These are phyloP conservation scores for Branchipolynoe longqiensis DNA, from an alignment of 2,888 invertebrate genomes.

Conservation along the genomic window DNA sequence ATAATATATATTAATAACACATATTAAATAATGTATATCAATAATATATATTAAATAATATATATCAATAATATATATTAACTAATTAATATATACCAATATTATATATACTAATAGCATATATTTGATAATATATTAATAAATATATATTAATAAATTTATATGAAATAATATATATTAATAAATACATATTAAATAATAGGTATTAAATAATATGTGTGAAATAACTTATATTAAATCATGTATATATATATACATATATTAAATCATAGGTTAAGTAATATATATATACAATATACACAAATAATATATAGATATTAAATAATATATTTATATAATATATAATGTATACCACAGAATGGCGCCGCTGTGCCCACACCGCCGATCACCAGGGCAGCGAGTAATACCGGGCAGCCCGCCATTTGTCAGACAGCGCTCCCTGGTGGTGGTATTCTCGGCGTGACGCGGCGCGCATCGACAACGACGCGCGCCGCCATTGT, in stretches of 20 bases:
- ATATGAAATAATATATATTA: background rate
- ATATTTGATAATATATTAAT: background rate
- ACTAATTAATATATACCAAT: background rate
- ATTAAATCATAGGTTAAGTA: no score
- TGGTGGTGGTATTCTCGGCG: background rate
- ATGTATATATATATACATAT: no score
- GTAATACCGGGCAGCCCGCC: background rate
- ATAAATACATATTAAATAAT: background rate
- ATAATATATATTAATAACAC: no score
- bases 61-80: background rate
- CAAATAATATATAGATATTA: no score
- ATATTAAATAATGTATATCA: no score
- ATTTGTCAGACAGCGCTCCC: background rate
- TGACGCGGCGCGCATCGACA: conserved; percentile 6
- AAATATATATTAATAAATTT: background rate
- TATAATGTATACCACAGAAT: no score
- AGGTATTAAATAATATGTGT: no score
- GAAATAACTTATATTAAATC: no score
- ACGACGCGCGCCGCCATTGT: conserved; percentile 15
- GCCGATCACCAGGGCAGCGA: no score
- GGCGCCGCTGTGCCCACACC: no score
- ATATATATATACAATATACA: no score
- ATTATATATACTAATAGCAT: background rate
- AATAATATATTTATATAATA: no score
- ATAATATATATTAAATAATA: background rate